Conservation (phyloP, 1,140 invertebrate genomes). For the Gryllus bimaculatus region DNA sequence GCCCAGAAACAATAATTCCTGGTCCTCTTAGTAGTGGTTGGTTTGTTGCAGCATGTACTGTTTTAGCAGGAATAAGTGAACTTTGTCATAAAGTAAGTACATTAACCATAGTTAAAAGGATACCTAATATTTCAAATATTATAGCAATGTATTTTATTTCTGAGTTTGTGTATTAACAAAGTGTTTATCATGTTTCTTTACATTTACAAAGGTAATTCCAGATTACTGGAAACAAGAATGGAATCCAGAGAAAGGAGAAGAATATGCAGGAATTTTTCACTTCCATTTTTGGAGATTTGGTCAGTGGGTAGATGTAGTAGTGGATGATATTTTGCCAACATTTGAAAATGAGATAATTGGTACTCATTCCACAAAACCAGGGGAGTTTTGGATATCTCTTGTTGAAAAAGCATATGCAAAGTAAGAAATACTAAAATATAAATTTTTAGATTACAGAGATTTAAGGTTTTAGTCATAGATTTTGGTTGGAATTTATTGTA, state of each 20-base stretch:
- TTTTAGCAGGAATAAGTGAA: slow-evolving; percentile 26
- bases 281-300: slow-evolving; percentile 55
- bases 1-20: slow-evolving; percentile 17
- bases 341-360: slow-evolving; percentile 52
- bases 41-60: slow-evolving; percentile 26
- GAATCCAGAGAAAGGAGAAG: slow-evolving; percentile 17
- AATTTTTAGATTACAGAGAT: background rate
- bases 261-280: slow-evolving; percentile 28
- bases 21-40: slow-evolving; percentile 27
- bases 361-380: slow-evolving; percentile 50
- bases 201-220: slow-evolving; percentile 26
- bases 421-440: slow-evolving; percentile 30
- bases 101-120: background rate
- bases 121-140: background rate
- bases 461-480: background rate
- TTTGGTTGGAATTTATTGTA: background rate
- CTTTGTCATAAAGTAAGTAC: slow-evolving; percentile 26
- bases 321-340: slow-evolving; percentile 65
- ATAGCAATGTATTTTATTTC: background rate
- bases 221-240: slow-evolving; percentile 29
- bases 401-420: slow-evolving; percentile 72
- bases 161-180: background rate
- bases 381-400: slow-evolving; percentile 60
- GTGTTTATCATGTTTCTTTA: background rate
- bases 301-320: slow-evolving; percentile 58